phyloP scores from a whole-genome alignment of 2,888 invertebrate species.

The Parnassius apollo region DNA sequence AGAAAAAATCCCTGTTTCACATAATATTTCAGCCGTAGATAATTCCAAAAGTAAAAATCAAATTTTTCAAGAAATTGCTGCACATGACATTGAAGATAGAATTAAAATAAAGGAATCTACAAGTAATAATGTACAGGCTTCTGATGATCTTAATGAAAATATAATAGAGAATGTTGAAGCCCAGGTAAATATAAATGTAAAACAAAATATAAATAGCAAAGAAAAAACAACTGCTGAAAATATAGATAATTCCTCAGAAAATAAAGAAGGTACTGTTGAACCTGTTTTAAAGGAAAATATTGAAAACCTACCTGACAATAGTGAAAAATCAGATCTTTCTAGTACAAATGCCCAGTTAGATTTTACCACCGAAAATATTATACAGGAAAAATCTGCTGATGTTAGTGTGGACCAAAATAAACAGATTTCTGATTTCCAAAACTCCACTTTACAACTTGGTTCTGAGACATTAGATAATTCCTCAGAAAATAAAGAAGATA shows the following conservation, averaged over 20 bases:
- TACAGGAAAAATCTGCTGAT: not conserved
- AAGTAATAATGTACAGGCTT: conserved; percentile 11
- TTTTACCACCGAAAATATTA: not conserved
- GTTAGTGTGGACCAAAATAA: conserved; percentile 1
- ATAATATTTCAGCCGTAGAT: conserved; percentile 2
- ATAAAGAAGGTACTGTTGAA: conserved; percentile 4
- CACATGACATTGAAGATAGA: not conserved
- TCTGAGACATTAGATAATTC: conserved; percentile 2
- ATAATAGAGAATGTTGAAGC: conserved; percentile 15
- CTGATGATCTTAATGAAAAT: conserved; percentile 3
- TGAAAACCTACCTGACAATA: not conserved
- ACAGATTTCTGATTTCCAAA: not conserved
- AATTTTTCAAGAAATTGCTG: conserved; percentile 3
- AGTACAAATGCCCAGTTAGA: not conserved
- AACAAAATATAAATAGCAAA: conserved; percentile 22
- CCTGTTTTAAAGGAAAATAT: not conserved
- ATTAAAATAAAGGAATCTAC: not conserved
- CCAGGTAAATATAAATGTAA: conserved; percentile 7
- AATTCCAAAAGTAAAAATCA: conserved; percentile 2
- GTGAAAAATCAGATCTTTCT: not conserved
- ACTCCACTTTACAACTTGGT: not conserved
- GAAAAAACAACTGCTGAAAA: conserved; percentile 33
- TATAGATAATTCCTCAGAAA: not conserved
- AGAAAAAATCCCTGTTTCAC: not conserved
- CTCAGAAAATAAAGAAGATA: not conserved